Conservation (phyloP, 2,113 vertebrate genomes). For the Apteryx mantelli region DNA sequence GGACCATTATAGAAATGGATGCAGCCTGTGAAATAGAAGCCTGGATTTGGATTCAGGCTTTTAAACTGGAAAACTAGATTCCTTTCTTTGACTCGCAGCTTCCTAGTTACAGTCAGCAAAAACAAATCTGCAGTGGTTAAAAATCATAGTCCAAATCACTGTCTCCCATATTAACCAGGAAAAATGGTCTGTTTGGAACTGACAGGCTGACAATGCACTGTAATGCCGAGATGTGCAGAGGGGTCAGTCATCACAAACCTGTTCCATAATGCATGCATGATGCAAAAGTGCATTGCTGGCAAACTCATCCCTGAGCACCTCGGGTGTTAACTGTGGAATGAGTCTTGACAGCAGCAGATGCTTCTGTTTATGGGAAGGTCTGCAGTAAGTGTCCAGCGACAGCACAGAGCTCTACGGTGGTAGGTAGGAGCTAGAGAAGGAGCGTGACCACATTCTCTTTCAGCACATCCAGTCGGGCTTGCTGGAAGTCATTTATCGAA, state of each 20-base stretch:
- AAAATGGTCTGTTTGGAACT: background rate
- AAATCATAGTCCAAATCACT: accelerated
- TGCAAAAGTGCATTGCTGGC: background rate
- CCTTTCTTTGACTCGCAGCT: background rate
- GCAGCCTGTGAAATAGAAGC: background rate
- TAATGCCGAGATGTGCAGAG: background rate
- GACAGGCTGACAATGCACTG: background rate
- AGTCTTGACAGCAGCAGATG: background rate
- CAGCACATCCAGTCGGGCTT: conserved; percentile 91
- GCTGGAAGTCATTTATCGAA: conserved; percentile 91
- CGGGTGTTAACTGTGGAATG: too few relatives aligned
- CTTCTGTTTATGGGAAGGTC: background rate
- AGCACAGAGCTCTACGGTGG: background rate
- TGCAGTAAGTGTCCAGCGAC: background rate
- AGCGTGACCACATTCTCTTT: background rate
- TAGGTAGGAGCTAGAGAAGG: background rate
- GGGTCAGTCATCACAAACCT: too few relatives aligned
- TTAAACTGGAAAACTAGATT: background rate
- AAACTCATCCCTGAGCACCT: background rate
- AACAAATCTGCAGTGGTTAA: background rate
- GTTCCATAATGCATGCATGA: accelerated
- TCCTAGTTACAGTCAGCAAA: background rate
- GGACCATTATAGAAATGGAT: background rate
- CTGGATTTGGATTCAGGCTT: background rate
- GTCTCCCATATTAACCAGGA: background rate